Evolutionary conservation across 2,113 vertebrate species (phyloP).

Genomic region (Cepphus grylle): DNA sequence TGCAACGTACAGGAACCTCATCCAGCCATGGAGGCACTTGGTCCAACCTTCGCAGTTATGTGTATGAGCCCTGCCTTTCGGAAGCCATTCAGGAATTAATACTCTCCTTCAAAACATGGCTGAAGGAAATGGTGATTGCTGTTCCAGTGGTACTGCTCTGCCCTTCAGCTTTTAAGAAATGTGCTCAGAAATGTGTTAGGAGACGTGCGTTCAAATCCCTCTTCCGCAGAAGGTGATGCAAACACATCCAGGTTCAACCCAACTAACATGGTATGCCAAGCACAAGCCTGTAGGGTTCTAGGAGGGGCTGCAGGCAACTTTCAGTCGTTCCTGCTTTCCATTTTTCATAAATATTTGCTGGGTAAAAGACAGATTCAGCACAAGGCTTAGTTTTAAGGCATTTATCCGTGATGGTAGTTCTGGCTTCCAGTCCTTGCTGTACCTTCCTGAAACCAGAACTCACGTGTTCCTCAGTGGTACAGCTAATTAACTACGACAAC

Average conservation of each 20-base stretch:
- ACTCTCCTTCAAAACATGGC: neutral
- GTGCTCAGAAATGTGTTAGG: neutral
- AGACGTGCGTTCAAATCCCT: neutral
- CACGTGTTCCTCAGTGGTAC: neutral
- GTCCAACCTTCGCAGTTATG: neutral
- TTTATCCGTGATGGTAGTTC: neutral
- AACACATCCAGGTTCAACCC: neutral
- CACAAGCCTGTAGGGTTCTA: neutral
- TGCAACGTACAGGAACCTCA: neutral
- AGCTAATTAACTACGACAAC: neutral
- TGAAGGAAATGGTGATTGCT: neutral
- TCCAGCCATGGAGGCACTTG: rapidly evolving
- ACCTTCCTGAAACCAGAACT: neutral
- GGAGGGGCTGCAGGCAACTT: neutral
- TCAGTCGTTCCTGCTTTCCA: neutral
- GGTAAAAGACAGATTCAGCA: neutral
- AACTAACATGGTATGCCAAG: rapidly evolving
- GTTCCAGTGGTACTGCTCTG: neutral
- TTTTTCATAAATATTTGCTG: neutral
- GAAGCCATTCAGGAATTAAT: neutral
- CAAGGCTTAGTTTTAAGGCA: neutral
- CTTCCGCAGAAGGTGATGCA: neutral
- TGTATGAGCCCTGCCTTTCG: neutral
- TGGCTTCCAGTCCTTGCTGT: neutral
- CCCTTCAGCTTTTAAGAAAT: neutral